These are phyloP conservation scores for Drosophila simulans DNA, from an alignment of 1,140 invertebrate genomes.

Conservation along the genomic window DNA sequence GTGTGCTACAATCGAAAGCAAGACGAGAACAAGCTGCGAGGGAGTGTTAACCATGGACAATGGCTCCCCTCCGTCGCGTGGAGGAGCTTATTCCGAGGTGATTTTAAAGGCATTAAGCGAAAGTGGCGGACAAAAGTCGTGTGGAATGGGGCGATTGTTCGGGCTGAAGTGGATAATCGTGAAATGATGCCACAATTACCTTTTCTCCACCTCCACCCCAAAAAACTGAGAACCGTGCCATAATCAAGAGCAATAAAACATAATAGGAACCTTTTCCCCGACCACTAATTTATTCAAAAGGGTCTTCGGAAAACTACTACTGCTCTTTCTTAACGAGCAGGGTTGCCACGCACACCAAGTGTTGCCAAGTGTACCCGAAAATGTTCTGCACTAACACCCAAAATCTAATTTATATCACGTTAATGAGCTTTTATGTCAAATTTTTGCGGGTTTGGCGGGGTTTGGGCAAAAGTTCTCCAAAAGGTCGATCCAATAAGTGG, in stretches of 20 bases:
- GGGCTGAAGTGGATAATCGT: slow-evolving; percentile 36
- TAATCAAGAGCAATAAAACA: slow-evolving; percentile 36
- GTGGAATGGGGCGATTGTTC: slow-evolving; percentile 4
- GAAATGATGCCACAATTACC: slow-evolving; percentile 47
- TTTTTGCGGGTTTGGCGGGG: slow-evolving; percentile 33
- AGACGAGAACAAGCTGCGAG: neutral
- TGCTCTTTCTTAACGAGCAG: slow-evolving; percentile 34
- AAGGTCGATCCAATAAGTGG: slow-evolving; percentile 5
- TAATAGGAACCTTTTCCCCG: slow-evolving; percentile 31
- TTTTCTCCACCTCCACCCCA: neutral
- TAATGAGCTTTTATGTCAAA: slow-evolving; percentile 80
- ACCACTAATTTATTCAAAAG: neutral
- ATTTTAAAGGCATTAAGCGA: slow-evolving; percentile 42
- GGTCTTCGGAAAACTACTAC: slow-evolving; percentile 17
- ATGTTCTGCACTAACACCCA: slow-evolving; percentile 74
- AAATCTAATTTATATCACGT: slow-evolving; percentile 83
- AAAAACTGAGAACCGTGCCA: neutral
- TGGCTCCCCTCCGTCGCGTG: neutral
- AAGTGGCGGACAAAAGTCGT: slow-evolving; percentile 2
- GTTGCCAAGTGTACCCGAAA: slow-evolving; percentile 48
- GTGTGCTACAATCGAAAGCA: slow-evolving; percentile 2
- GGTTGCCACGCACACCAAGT: slow-evolving; percentile 16
- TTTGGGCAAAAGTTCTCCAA: slow-evolving; percentile 17
- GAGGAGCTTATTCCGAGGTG: slow-evolving; percentile 27
- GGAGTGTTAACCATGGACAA: slow-evolving; percentile 15